Evolutionary conservation across 2,797 vertebrate species (phyloP), one percentile per base, ranked within the genome.

Genomic region (Schizothorax lantsangensis): DNA sequence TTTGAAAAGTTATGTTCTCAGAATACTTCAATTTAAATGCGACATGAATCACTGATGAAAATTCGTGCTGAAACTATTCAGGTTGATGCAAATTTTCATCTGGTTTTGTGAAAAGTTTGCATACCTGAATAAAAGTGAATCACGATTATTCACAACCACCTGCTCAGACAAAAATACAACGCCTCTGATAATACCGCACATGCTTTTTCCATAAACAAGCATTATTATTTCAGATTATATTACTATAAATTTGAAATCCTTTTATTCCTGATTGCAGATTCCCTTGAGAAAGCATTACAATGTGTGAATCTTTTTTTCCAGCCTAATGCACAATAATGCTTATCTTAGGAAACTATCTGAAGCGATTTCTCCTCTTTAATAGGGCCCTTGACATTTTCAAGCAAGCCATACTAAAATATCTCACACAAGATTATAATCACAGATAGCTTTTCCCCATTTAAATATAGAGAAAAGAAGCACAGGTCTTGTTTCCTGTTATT

Each of bases 351-450:
- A 78, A 78, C 59, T 21, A 68, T 52, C 71, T 85, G 38, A 59
- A 69, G 74, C 36, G 3, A 33, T 71, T 54, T 57, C 19, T 78
- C 83, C 83, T 26, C 30, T 52, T 78, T 57, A 77, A 52, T 6
- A 71, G 47, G 23, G 36, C 75, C 36, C 64, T 79, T 85, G 75
- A 71, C 84, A 85, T 85, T 85, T 85, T 54, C 84, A 59, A 40
- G 59, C 73, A 78, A 54, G 15, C 59, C 52, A n/a, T 79, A 68
- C 47, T 30, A 23, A 85, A 79, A 54, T 71, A 57, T 26, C 43
- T 66, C 59, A 40, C 45, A 19, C 30, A 15, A 77, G 59, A 77
- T 77, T 43, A 77, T 66, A 77, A 52, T 17, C 23, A n/a, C 45
- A 77, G 21, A 66, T 64, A 77, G 59, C 59, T 26, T 49, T 52